Conservation (phyloP, 2,888 invertebrate genomes). For the Arrhopalites spinosus region DNA sequence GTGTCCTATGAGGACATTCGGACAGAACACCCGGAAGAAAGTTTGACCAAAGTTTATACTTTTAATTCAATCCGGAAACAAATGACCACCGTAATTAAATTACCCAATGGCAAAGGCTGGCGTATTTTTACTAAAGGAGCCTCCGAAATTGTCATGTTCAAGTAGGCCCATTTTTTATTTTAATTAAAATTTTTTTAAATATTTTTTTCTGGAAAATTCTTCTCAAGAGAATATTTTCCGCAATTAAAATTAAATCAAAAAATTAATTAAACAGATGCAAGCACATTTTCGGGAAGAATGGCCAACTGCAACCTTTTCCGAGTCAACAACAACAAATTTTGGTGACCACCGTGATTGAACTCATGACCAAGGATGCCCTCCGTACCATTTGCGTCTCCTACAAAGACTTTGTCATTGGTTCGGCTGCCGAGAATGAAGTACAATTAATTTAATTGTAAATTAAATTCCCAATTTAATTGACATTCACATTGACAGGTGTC, state of each 20-base stretch:
- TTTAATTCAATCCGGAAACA: conserved; percentile 99
- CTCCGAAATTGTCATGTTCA: conserved; percentile 97
- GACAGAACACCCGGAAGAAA: conserved; percentile 88
- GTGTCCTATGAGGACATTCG: conserved; percentile 91
- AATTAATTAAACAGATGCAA: too few species aligned
- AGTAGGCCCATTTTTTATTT: conserved; percentile 70
- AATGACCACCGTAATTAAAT: conserved; percentile 94
- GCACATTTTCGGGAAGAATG: conserved; percentile 91
- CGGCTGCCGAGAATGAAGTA: conserved; percentile 69
- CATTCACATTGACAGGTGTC: not conserved
- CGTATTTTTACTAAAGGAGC: conserved; percentile 96
- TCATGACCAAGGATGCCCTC: conserved; percentile 96
- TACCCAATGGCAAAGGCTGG: conserved; percentile 78
- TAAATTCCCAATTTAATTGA: not conserved
- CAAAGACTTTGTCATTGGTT: conserved; percentile 87
- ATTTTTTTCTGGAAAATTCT: not conserved
- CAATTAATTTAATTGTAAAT: not conserved
- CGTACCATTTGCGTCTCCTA: conserved; percentile 94
- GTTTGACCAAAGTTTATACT: conserved; percentile 92
- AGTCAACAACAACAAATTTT: conserved; percentile 88
- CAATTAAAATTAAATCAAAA: too few species aligned
- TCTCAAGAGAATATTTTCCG: not conserved
- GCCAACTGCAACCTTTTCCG: conserved; percentile 87
- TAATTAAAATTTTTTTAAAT: conserved; percentile 9
- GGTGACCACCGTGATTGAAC: conserved; percentile 92